phyloP scores from a whole-genome alignment of 2,888 invertebrate species.

The Rhorus exstirpatorius region DNA sequence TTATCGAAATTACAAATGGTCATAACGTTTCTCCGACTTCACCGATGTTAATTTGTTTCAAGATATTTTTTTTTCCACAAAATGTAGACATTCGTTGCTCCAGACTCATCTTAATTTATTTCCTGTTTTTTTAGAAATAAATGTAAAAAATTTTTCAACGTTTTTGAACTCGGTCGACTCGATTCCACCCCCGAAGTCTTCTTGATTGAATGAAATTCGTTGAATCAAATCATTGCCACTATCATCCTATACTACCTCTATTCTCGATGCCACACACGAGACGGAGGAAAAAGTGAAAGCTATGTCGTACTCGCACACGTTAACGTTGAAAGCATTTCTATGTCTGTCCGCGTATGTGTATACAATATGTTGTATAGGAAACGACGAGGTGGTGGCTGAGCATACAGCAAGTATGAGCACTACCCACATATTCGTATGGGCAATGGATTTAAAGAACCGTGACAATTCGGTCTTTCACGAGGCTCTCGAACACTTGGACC shows the following conservation, averaged over 20 bases:
- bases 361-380: constrained; percentile 8
- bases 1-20: no score
- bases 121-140: no score
- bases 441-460: constrained; percentile 33
- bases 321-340: constrained; percentile 62
- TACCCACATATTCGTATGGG: neutral
- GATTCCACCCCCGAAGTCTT: no score
- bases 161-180: no score
- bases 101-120: no score
- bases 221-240: constrained; percentile 20
- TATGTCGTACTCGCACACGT: constrained; percentile 1
- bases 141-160: no score
- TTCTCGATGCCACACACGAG: constrained; percentile 19
- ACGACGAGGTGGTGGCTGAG: constrained; percentile 17
- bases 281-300: constrained; percentile 59
- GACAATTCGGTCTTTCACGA: constrained; percentile 35
- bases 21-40: no score
- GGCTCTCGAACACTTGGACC: neutral
- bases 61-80: no score
- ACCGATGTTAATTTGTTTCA: no score
- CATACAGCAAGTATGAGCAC: neutral
- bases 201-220: neutral
- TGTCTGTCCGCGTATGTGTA: constrained; percentile 29
- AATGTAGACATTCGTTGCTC: no score
- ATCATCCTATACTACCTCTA: constrained; percentile 20